phyloP scores from a whole-genome alignment of 2,797 vertebrate genomes.

The Dipus sagitta region DNA sequence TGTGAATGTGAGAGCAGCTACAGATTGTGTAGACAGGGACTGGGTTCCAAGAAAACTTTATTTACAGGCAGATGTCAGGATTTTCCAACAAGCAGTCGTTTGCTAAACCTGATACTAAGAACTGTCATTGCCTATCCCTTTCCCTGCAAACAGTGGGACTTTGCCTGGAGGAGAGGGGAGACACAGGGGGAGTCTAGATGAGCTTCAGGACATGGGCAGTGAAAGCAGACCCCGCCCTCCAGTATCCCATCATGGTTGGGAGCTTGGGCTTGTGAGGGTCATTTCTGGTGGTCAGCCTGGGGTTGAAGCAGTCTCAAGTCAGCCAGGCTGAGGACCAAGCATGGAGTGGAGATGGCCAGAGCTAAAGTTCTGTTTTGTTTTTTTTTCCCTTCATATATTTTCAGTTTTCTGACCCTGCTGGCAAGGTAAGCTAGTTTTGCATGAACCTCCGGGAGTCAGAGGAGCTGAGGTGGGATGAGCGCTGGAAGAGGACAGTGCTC shows the following conservation, averaged over 20 bases:
- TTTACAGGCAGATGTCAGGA: neutral
- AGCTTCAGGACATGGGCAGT: neutral
- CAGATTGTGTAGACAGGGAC: neutral
- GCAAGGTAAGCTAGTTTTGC: constrained; percentile 91
- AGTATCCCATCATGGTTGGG: neutral
- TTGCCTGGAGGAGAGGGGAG: neutral
- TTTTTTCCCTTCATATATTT: constrained; percentile 89
- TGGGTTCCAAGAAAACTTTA: neutral
- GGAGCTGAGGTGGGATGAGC: constrained; percentile 93
- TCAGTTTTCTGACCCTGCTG: constrained; percentile 89
- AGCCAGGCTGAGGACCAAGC: neutral
- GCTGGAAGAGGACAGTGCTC: constrained; percentile 93
- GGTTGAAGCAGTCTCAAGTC: neutral
- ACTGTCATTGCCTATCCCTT: neutral
- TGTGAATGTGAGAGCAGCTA: neutral
- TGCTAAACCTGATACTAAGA: neutral
- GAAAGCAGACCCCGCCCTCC: neutral
- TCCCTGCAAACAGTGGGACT: neutral
- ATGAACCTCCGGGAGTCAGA: constrained; percentile 88
- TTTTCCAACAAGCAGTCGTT: neutral
- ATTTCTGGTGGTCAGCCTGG: neutral
- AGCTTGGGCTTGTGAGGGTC: neutral
- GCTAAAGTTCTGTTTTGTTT: neutral
- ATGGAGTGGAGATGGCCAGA: rapidly evolving
- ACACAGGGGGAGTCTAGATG: neutral